Evolutionary conservation across 2,888 invertebrate genomes (phyloP).

Genomic region (Aproaerema taeniolella): DNA sequence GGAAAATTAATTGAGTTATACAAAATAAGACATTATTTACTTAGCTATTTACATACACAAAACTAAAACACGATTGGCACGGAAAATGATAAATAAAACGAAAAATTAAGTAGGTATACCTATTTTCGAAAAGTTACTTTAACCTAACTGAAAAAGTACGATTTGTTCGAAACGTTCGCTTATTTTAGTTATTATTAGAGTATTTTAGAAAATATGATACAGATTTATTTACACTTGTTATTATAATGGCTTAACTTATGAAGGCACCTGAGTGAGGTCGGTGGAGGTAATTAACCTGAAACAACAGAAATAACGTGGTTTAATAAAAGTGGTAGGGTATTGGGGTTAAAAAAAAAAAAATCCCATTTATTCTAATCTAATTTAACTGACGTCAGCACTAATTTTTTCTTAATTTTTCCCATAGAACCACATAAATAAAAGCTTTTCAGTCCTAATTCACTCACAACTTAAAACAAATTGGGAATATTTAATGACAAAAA

Average conservation of each 20-base stretch:
- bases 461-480: too few relatives aligned
- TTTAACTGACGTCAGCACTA: too few relatives aligned
- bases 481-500: too few relatives aligned
- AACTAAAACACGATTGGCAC: conserved; percentile 58
- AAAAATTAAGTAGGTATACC: conserved; percentile 32
- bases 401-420: too few relatives aligned
- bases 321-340: too few relatives aligned
- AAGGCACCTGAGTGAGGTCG: conserved; percentile 76
- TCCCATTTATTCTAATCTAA: too few relatives aligned
- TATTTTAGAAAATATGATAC: conserved; percentile 55
- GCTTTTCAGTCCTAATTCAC: too few relatives aligned
- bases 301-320: conserved; percentile 30
- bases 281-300: conserved; percentile 68
- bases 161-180: conserved; percentile 67
- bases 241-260: conserved; percentile 58
- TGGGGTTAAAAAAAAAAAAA: too few relatives aligned
- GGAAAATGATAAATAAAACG: conserved; percentile 47
- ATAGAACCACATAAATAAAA: too few relatives aligned
- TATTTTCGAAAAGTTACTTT: too few relatives aligned
- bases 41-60: conserved; percentile 22
- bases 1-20: conserved; percentile 7
- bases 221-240: conserved; percentile 65
- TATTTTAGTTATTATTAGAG: conserved; percentile 44
- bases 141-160: conserved; percentile 51
- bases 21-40: conserved; percentile 1